Evolutionary conservation across 1,140 invertebrate genomes (phyloP).

Genomic region (Physella acuta): DNA sequence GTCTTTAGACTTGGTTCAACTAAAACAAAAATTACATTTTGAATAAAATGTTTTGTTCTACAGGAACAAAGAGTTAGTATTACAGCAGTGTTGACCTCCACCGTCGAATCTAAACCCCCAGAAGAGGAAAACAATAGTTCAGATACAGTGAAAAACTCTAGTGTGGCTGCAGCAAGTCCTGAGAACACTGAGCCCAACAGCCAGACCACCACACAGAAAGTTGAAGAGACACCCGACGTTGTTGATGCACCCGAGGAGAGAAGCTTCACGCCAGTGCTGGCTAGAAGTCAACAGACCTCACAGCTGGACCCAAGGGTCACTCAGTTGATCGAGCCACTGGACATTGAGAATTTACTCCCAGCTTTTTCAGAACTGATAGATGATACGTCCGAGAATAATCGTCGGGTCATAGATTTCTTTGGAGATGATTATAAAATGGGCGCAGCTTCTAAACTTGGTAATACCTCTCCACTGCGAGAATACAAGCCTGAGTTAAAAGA

Average conservation of each 20-base stretch:
- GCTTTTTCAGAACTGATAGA: constrained; percentile 1
- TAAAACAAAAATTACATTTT: neutral
- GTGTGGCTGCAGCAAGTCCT: no score
- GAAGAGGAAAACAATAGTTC: no score
- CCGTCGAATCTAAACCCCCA: no score
- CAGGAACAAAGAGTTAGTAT: neutral
- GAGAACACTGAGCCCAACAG: no score
- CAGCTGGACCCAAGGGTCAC: neutral
- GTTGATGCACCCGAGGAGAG: neutral
- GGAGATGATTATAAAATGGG: neutral
- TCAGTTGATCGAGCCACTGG: neutral
- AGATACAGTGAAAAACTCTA: no score
- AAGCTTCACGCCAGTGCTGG: neutral
- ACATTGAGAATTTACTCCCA: constrained; percentile 11
- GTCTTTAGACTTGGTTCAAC: neutral
- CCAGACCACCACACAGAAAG: neutral
- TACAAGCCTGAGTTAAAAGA: constrained; percentile 1
- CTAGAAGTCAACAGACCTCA: neutral
- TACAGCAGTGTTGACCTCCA: no score
- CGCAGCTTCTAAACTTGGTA: neutral
- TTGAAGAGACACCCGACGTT: neutral
- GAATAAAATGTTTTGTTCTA: neutral
- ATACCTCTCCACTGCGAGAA: neutral
- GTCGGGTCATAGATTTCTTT: constrained; percentile 2
- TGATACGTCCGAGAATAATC: neutral